Evolutionary conservation across 2,797 vertebrate species (phyloP).

Genomic region (Vipera ursinii): DNA sequence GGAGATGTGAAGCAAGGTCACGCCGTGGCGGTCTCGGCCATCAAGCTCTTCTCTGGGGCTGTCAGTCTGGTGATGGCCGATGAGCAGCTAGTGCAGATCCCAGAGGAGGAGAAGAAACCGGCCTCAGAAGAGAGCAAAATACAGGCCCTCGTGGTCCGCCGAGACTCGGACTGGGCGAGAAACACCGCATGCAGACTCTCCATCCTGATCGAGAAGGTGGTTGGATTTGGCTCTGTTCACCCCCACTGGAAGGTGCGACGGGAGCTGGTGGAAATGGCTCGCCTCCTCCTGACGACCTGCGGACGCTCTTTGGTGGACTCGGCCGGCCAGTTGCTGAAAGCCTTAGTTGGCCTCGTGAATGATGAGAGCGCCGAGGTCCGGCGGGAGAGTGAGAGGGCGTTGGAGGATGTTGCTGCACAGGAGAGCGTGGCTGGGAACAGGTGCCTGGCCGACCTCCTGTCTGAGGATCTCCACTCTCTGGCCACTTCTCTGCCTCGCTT

Average conservation of each 20-base stretch:
- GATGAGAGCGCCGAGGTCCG: slow-evolving; percentile 82
- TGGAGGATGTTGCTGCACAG: slow-evolving; percentile 72
- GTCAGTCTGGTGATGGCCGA: slow-evolving; percentile 85
- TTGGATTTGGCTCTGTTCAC: slow-evolving; percentile 79
- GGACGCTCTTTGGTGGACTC: slow-evolving; percentile 77
- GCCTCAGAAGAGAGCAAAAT: slow-evolving; percentile 65
- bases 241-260: slow-evolving; percentile 90
- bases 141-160: slow-evolving; percentile 77
- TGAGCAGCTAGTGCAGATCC: slow-evolving; percentile 71
- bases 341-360: slow-evolving; percentile 82
- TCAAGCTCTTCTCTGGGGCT: slow-evolving; percentile 80
- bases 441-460: slow-evolving; percentile 81
- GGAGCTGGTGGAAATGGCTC: slow-evolving; percentile 78
- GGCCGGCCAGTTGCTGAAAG: slow-evolving; percentile 79
- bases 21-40: slow-evolving; percentile 73
- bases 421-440: slow-evolving; percentile 66
- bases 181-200: slow-evolving; percentile 77
- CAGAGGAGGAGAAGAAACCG: slow-evolving; percentile 48
- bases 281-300: slow-evolving; percentile 78
- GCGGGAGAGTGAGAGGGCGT: slow-evolving; percentile 69
- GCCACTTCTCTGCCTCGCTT: slow-evolving; percentile 87
- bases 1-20: slow-evolving; percentile 90
- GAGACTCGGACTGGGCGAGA: slow-evolving; percentile 81
- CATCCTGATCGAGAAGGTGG: slow-evolving; percentile 80
- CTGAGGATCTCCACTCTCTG: slow-evolving; percentile 88